Evolutionary conservation across 2,888 invertebrate genomes (phyloP).

Genomic region (Troilus luridus): DNA sequence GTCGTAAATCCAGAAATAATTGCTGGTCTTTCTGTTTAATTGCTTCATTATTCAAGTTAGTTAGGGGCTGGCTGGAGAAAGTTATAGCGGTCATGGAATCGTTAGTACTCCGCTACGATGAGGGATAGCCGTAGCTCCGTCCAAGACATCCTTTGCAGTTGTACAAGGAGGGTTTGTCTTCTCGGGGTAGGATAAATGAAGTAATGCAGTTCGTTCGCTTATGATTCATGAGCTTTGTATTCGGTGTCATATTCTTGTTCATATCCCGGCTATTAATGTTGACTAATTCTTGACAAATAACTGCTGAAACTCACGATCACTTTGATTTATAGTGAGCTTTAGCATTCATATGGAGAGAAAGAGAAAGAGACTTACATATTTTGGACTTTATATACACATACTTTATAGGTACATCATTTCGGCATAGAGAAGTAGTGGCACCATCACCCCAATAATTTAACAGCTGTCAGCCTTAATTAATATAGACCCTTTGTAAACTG

Average conservation of each 20-base stretch:
- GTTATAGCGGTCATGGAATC: constrained; percentile 50
- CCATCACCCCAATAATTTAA: too few species aligned
- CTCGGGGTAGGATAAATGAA: neutral
- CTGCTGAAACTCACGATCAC: too few species aligned
- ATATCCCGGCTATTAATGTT: neutral
- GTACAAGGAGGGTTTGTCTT: constrained; percentile 38
- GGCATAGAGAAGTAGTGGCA: too few species aligned
- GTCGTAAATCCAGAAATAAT: constrained; percentile 56
- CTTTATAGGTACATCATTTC: too few species aligned
- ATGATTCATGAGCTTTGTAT: neutral
- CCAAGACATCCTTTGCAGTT: neutral
- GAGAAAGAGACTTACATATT: too few species aligned
- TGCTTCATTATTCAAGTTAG: constrained; percentile 59
- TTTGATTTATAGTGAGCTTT: too few species aligned
- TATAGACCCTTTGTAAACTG: too few species aligned
- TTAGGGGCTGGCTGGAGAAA: constrained; percentile 53
- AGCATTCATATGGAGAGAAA: too few species aligned
- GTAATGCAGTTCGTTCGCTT: neutral
- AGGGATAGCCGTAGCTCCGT: constrained; percentile 7
- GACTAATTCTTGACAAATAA: too few species aligned
- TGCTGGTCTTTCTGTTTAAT: constrained; percentile 57
- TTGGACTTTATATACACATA: too few species aligned
- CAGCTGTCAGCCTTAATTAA: too few species aligned
- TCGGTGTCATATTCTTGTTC: neutral
- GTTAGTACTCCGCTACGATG: constrained; percentile 24